Conservation (phyloP, 1,140 invertebrate genomes). For the Harlomillsia oculata region DNA sequence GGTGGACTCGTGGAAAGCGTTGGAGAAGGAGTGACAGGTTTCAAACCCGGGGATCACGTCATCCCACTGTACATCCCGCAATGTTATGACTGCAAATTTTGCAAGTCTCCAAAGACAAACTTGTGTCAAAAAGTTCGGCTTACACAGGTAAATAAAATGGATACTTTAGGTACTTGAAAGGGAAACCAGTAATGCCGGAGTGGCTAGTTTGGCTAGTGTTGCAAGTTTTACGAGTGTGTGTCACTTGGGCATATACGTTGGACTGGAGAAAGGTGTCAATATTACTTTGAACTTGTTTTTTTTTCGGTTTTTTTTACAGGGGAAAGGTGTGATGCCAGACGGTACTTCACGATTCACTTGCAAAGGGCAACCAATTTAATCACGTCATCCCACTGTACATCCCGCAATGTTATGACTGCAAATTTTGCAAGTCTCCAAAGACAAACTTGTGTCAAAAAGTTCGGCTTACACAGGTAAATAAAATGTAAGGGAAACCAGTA, state of each 20-base stretch:
- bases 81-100: constrained; percentile 94
- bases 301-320: constrained; percentile 45
- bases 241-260: no score
- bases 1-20: constrained; percentile 92
- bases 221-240: no score
- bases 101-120: constrained; percentile 90
- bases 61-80: constrained; percentile 94
- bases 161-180: background rate
- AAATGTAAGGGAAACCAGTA: no score
- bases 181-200: no score
- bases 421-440: constrained; percentile 89
- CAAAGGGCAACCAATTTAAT: constrained; percentile 53
- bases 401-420: constrained; percentile 92
- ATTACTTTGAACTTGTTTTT: background rate
- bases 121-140: constrained; percentile 86
- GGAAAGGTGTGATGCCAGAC: constrained; percentile 89
- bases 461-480: constrained; percentile 62
- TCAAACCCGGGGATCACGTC: constrained; percentile 81
- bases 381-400: constrained; percentile 86
- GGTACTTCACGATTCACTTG: constrained; percentile 84
- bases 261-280: no score
- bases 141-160: constrained; percentile 50
- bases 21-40: constrained; percentile 81
- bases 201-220: no score
- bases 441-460: constrained; percentile 97